phyloP scores from a whole-genome alignment of 2,888 invertebrate genomes.

The Acholoe squamosa region DNA sequence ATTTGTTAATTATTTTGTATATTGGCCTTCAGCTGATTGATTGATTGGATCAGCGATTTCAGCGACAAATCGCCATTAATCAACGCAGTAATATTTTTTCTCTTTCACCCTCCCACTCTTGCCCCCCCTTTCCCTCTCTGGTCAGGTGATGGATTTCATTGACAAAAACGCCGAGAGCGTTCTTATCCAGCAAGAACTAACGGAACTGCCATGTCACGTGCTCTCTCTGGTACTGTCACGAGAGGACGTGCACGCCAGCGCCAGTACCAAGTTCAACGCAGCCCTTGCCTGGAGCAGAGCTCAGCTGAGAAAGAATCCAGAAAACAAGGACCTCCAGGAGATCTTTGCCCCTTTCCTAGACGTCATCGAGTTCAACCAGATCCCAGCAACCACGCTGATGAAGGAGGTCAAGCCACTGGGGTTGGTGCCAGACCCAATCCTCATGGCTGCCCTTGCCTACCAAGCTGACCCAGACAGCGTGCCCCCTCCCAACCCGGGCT shows the following conservation, averaged over 20 bases:
- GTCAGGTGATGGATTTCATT: constrained; percentile 51
- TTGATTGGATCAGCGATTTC: background rate
- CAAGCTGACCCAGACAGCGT: constrained; percentile 55
- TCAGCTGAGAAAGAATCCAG: background rate
- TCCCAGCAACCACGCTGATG: constrained; percentile 35
- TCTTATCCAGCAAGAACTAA: background rate
- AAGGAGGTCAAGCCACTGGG: constrained; percentile 43
- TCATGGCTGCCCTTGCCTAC: constrained; percentile 56
- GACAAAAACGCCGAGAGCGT: constrained; percentile 52
- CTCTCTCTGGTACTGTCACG: constrained; percentile 23
- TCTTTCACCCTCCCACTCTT: background rate
- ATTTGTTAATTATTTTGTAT: background rate
- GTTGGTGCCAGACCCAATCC: constrained; percentile 25
- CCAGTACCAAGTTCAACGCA: constrained; percentile 44
- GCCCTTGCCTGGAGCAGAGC: constrained; percentile 40
- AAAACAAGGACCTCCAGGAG: background rate
- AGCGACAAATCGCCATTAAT: constrained; percentile 18
- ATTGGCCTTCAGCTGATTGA: background rate
- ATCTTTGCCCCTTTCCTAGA: constrained; percentile 30
- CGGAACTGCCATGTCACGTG: constrained; percentile 53
- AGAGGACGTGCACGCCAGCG: constrained; percentile 42
- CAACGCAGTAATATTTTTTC: background rate
- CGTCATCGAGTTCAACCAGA: constrained; percentile 31
- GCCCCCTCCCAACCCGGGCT: constrained; percentile 47
- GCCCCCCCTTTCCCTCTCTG: background rate